Evolutionary conservation across 2,113 vertebrate genomes (phyloP).

Genomic region (Crocuta crocuta): DNA sequence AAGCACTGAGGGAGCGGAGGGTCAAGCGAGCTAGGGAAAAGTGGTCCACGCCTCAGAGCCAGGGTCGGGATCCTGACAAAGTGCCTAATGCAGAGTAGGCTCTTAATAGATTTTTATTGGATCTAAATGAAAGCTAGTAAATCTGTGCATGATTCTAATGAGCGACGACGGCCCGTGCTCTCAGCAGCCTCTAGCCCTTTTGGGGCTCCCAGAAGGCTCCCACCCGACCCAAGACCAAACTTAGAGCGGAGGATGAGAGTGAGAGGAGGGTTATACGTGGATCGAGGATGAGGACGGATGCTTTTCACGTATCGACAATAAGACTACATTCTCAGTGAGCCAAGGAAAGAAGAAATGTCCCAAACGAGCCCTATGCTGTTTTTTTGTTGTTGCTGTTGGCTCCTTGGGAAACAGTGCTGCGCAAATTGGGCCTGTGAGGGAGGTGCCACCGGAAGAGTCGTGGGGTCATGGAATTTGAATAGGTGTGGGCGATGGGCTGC

Average conservation of each 20-base stretch:
- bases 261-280: not conserved
- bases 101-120: not conserved
- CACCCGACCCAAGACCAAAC: not conserved
- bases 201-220: not conserved
- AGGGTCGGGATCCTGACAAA: not conserved
- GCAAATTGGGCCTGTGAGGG: not conserved
- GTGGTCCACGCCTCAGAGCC: not conserved
- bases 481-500: not conserved
- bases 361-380: not conserved
- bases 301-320: not conserved
- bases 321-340: not conserved
- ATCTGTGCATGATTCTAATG: not conserved
- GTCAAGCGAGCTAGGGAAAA: not conserved
- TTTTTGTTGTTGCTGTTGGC: not conserved
- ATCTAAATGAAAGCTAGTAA: not conserved
- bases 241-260: not conserved
- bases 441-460: accelerated
- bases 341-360: not conserved
- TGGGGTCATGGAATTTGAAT: not conserved
- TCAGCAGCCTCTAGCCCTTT: not conserved
- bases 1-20: not conserved
- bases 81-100: not conserved
- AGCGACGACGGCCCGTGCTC: not conserved
- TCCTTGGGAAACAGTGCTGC: not conserved
- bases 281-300: not conserved